These are phyloP conservation scores for Liodrosophila aerea DNA, from an alignment of 2,888 invertebrate species.

Conservation along the genomic window DNA sequence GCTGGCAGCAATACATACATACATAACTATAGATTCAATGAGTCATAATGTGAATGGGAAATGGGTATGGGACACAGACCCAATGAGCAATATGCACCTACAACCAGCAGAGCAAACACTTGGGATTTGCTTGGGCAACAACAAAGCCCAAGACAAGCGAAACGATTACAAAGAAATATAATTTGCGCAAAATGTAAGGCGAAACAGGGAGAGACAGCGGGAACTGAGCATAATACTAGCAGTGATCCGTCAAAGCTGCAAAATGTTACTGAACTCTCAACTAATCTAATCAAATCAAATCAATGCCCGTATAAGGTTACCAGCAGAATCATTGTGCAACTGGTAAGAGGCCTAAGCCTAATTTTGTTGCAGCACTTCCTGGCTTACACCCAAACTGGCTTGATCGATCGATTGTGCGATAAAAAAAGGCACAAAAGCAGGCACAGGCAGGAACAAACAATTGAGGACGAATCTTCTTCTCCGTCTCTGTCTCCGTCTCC, in stretches of 20 bases:
- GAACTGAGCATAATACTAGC: constrained; percentile 39
- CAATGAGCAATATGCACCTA: constrained; percentile 76
- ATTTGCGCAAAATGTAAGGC: constrained; percentile 66
- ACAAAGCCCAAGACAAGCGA: constrained; percentile 66
- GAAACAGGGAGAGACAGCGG: constrained; percentile 1
- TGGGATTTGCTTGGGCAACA: constrained; percentile 52
- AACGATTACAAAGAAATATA: constrained; percentile 74
- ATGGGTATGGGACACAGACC: constrained; percentile 30
- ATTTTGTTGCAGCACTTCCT: constrained; percentile 67
- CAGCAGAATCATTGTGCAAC: constrained; percentile 18
- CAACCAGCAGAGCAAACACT: constrained; percentile 43
- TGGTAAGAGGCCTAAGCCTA: constrained; percentile 57
- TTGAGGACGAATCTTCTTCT: constrained; percentile 40
- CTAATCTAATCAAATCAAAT: constrained; percentile 71
- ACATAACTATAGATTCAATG: constrained; percentile 34
- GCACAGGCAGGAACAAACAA: constrained; percentile 74
- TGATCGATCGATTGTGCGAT: constrained; percentile 58
- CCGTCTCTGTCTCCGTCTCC: no score
- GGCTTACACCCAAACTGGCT: constrained; percentile 67
- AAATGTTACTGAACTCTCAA: constrained; percentile 60
- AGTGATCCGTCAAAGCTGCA: constrained; percentile 66
- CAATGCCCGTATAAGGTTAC: constrained; percentile 52
- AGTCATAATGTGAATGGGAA: constrained; percentile 46
- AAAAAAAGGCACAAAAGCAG: constrained; percentile 45
- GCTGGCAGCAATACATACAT: constrained; percentile 48